Evolutionary conservation across 1,140 invertebrate species (phyloP).

Genomic region (Anastrepha ludens): DNA sequence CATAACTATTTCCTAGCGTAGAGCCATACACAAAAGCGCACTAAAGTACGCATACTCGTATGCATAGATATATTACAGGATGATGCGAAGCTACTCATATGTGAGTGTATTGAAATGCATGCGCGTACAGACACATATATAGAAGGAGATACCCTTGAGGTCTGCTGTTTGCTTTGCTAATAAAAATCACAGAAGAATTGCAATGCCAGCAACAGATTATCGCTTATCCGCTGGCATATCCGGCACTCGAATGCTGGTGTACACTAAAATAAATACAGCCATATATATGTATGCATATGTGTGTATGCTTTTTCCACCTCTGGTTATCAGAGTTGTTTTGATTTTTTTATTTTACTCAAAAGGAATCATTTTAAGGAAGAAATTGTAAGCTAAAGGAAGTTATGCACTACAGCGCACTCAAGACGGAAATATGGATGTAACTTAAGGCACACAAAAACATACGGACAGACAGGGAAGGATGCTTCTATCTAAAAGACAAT

Average conservation of each 20-base stretch:
- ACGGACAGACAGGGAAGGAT: neutral
- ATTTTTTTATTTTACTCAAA: neutral
- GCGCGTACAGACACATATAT: neutral
- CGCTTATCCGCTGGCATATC: conserved; percentile 17
- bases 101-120: neutral
- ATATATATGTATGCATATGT: neutral
- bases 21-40: neutral
- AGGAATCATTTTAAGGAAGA: neutral
- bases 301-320: neutral
- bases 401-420: neutral
- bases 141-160: neutral
- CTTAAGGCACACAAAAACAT: neutral
- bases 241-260: neutral
- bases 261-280: neutral
- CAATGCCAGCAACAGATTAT: conserved; percentile 41
- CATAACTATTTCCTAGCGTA: neutral
- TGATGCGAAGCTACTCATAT: neutral
- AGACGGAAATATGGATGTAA: neutral
- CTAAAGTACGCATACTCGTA: neutral
- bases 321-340: neutral
- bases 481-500: too few species aligned
- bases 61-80: neutral
- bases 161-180: conserved; percentile 15
- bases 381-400: neutral
- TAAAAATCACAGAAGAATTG: conserved; percentile 46